phyloP scores from a whole-genome alignment of 2,113 vertebrate genomes.

The Suncus etruscus region DNA sequence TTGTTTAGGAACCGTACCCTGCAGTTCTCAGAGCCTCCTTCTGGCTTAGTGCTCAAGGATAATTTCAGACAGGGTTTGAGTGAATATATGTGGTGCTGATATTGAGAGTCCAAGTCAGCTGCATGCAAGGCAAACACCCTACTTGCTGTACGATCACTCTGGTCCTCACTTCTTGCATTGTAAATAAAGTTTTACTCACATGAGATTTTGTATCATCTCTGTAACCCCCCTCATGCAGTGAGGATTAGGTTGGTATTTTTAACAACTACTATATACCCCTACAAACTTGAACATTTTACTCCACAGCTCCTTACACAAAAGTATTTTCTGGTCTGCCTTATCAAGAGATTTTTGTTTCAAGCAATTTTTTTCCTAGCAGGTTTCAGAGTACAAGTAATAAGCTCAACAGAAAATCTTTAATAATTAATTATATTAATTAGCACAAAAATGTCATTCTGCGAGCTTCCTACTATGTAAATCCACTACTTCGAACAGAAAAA shows the following conservation, averaged over 20 bases:
- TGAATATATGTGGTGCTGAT: too few relatives aligned
- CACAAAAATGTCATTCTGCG: constrained; percentile 21
- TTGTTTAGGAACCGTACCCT: too few relatives aligned
- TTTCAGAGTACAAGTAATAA: not conserved
- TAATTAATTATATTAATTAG: constrained; percentile 8
- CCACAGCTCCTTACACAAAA: not conserved
- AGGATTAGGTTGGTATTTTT: not conserved
- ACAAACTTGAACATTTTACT: not conserved
- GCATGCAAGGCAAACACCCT: too few relatives aligned
- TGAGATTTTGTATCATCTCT: not conserved
- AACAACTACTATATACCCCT: not conserved
- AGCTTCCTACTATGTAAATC: constrained; percentile 53
- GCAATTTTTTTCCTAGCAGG: not conserved
- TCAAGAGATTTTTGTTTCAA: constrained; percentile 33
- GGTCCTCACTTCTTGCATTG: not conserved
- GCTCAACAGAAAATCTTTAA: constrained; percentile 16
- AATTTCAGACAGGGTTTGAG: too few relatives aligned
- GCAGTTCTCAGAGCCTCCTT: too few relatives aligned
- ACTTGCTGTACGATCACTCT: too few relatives aligned
- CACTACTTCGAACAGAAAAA: not conserved
- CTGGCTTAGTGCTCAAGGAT: too few relatives aligned
- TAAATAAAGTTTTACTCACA: constrained; percentile 31
- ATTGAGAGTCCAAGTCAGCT: too few relatives aligned
- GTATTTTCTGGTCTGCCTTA: not conserved
- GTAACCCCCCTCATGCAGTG: not conserved